phyloP scores from a whole-genome alignment of 2,888 invertebrate genomes.

The Orthonychiurus folsomi region DNA sequence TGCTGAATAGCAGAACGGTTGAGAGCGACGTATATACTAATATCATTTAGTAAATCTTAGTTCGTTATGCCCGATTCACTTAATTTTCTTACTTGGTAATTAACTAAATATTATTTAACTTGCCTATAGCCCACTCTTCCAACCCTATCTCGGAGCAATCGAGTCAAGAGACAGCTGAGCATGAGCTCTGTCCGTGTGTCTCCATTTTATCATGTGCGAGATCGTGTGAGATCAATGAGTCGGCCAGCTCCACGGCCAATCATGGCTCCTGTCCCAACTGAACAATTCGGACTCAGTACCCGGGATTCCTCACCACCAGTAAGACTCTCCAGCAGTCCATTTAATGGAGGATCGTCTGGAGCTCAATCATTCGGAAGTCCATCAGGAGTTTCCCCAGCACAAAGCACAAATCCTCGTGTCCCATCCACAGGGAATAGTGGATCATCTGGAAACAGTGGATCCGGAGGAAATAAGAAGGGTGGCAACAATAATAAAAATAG shows the following conservation, averaged over 20 bases:
- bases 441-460: neutral
- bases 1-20: too few species aligned
- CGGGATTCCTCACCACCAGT: neutral
- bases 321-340: neutral
- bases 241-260: neutral
- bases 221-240: neutral
- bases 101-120: too few species aligned
- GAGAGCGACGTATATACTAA: too few species aligned
- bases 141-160: too few species aligned
- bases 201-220: neutral
- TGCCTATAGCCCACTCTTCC: too few species aligned
- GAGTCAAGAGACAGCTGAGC: neutral
- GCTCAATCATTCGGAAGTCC: neutral
- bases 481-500: neutral
- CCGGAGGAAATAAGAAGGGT: neutral
- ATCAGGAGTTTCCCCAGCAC: neutral
- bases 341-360: too few species aligned
- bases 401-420: neutral
- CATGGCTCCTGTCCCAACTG: neutral
- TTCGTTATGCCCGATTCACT: too few species aligned
- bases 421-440: neutral
- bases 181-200: neutral
- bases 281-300: neutral
- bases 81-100: too few species aligned
- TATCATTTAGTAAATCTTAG: too few species aligned